Conservation (phyloP, 2,797 vertebrate genomes). For the Chelmon rostratus region DNA sequence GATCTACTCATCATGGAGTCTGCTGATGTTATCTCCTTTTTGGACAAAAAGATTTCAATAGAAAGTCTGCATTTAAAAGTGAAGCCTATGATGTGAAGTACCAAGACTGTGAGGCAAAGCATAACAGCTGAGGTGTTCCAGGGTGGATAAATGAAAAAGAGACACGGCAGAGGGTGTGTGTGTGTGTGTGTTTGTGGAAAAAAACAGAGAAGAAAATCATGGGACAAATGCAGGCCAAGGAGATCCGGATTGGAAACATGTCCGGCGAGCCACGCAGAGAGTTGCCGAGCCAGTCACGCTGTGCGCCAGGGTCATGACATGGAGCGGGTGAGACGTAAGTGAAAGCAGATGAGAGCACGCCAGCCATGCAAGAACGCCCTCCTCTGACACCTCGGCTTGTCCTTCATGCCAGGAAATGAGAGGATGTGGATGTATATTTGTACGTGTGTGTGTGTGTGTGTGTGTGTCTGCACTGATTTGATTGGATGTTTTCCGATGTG, state of each 20-base stretch:
- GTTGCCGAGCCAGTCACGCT: background rate
- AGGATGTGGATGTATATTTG: background rate
- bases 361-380: conserved; percentile 24
- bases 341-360: conserved; percentile 61
- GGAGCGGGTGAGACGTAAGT: conserved; percentile 55
- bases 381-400: conserved; percentile 35
- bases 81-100: too few species aligned
- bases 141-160: background rate
- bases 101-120: background rate
- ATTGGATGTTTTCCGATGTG: background rate
- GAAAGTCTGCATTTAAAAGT: background rate
- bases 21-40: background rate
- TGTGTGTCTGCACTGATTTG: background rate
- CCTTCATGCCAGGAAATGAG: conserved; percentile 43
- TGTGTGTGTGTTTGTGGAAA: too few species aligned
- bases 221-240: background rate
- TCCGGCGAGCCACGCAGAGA: background rate
- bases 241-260: background rate
- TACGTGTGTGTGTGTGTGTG: background rate
- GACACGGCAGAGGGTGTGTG: background rate
- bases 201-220: background rate
- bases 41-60: background rate
- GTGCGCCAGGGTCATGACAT: conserved; percentile 52
- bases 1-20: background rate
- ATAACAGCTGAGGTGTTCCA: background rate